phyloP scores from a whole-genome alignment of 2,888 invertebrate genomes.

The Parochlus steinenii region DNA sequence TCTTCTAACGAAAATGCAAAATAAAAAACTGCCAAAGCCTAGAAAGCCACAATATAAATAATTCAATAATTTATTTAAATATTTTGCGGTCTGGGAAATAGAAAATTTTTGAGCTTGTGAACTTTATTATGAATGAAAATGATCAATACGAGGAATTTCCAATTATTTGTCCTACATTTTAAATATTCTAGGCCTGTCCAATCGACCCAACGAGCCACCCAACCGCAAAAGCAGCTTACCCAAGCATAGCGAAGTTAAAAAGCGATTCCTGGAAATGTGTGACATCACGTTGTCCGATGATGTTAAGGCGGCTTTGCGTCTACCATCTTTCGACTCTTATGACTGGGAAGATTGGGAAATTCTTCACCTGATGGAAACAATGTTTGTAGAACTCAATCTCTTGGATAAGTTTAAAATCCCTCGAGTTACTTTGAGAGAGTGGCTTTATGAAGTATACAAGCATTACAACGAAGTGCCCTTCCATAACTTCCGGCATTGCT shows the following conservation, averaged over 20 bases:
- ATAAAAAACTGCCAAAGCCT: too few relatives aligned
- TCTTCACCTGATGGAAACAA: slow-evolving; percentile 57
- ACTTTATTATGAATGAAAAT: too few relatives aligned
- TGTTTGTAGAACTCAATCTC: slow-evolving; percentile 65
- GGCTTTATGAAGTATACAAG: slow-evolving; percentile 59
- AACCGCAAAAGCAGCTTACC: slow-evolving; percentile 32
- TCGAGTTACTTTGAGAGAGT: slow-evolving; percentile 47
- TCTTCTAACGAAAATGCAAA: too few relatives aligned
- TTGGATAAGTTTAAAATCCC: slow-evolving; percentile 59
- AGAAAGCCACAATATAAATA: too few relatives aligned
- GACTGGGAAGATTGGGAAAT: slow-evolving; percentile 72
- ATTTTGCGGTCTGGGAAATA: too few relatives aligned
- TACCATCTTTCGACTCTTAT: slow-evolving; percentile 55
- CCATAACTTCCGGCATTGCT: slow-evolving; percentile 75
- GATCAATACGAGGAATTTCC: too few relatives aligned
- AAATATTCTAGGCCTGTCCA: slow-evolving; percentile 24
- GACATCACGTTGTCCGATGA: slow-evolving; percentile 30
- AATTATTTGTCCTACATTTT: too few relatives aligned
- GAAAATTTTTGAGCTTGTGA: too few relatives aligned
- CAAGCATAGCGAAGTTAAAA: slow-evolving; percentile 32
- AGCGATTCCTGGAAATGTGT: slow-evolving; percentile 31
- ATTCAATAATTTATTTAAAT: too few relatives aligned
- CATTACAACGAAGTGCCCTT: slow-evolving; percentile 77
- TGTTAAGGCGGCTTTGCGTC: slow-evolving; percentile 28
- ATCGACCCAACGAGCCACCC: slow-evolving; percentile 28